Base-by-base conservation (phyloP, 1,140 invertebrate species). In the Drosophila lowei region DNA sequence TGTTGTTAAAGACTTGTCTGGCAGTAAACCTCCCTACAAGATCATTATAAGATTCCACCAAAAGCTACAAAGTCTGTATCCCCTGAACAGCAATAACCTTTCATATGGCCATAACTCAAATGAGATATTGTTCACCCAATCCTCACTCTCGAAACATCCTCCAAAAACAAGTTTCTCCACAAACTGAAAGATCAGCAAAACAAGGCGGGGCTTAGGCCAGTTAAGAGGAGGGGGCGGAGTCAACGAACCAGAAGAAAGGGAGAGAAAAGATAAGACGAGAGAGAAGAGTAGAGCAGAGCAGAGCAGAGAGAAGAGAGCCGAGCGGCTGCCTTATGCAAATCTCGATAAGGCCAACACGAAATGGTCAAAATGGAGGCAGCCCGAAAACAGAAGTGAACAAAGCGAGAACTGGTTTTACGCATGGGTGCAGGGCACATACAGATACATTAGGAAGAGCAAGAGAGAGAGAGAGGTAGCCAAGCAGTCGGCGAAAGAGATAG, bases 381-480 rank as follows among this genome's bases (percentile, higher is more conserved):
- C 72, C 79, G n/a, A 59, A 84, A 83, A 81, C 73, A 67, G 73
- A 81, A 71, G 56, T 55, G 49, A 79, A 52, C 15, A 8, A 41
- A 34, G 28, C 44, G 55, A 79, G 57, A 86, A 88, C 83, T 77
- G 83, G 83, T 88, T 88, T 88, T 88, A 83, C 84, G 74, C 79
- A 86, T 86, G 84, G 84, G 83, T 88, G 83, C 81, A 74, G 64
- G 47, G 49, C 42, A 62, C 6, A 25, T 50, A 49, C 57, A 66
- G 23, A 52, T 44, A 48, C 23, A 41, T 78, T 83, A 77, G 81
- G 77, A 43, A 59, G 66, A 84, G 57, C 11, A 25, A 21, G 44
- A 25, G 23, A 25, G 23, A 25, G 23, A 25, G 23, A 21, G 64
- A 65, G 55, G 11, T 60, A 34, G 30, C 2, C 48, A 25, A 15